Evolutionary conservation across 2,113 vertebrate species (phyloP).

Genomic region (Cryptoleucopteryx plumbea): DNA sequence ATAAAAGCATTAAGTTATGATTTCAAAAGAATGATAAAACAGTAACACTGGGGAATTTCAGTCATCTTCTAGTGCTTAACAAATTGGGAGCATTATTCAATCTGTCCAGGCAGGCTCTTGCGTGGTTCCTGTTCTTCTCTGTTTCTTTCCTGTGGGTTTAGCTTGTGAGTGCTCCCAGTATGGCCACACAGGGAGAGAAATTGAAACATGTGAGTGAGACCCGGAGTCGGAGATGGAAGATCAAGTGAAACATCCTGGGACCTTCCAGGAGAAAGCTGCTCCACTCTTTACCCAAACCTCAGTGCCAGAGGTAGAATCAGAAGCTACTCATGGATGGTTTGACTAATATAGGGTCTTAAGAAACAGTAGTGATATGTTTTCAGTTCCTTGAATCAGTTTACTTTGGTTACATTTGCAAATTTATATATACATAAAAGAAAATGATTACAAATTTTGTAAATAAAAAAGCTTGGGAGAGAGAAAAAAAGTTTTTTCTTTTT

Average conservation of each 20-base stretch:
- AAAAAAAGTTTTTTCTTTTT: not conserved
- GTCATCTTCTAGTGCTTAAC: not conserved
- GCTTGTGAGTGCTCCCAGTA: not conserved
- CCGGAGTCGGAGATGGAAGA: not conserved
- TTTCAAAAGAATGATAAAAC: conserved; percentile 26
- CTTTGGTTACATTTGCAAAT: not conserved
- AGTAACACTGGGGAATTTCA: not conserved
- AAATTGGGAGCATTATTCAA: conserved; percentile 40
- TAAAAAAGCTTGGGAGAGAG: not conserved
- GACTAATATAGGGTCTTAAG: not conserved
- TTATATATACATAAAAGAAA: not conserved
- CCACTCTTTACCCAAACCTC: not conserved
- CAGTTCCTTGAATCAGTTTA: not conserved
- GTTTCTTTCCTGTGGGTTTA: conserved; percentile 44
- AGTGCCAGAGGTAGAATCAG: not conserved
- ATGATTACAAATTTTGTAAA: not conserved
- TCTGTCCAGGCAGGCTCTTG: conserved; percentile 4
- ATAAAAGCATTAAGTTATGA: conserved; percentile 5
- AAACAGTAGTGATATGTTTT: not conserved
- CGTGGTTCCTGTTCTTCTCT: not conserved
- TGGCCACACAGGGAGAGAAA: conserved; percentile 47
- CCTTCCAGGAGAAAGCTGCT: not conserved
- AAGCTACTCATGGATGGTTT: not conserved
- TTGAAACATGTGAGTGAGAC: conserved; percentile 16
- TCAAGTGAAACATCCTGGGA: conserved; percentile 13